Evolutionary conservation across 1,140 invertebrate species (phyloP), one percentile per base, ranked within the genome.

Genomic region (Scaptomyza pallida): DNA sequence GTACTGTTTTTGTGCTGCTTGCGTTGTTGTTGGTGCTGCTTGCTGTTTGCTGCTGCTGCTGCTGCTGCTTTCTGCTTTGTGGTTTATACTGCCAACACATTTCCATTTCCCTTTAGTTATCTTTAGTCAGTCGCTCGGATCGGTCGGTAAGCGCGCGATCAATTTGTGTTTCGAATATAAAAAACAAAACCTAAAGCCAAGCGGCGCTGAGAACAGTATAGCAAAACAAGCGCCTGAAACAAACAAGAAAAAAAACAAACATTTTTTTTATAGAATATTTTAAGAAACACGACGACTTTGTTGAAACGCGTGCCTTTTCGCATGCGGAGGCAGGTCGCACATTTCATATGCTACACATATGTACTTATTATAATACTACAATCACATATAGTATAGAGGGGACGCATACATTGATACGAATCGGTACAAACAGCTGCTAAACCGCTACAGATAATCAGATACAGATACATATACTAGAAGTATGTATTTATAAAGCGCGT

Each of bases 71-170:
- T 80, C 57, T 86, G 77, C 81, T 65, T 78, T 73, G 81, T 72
- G 82, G 81, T 88, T 88, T 86, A 81, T 88, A 88, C 81, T 86
- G 74, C 73, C 70, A 88, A 77, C 77, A 81, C 80, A 86, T 86
- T 85, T 72, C 61, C 77, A 85, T 85, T 85, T 85, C 81, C 72
- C 81, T 72, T 85, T 69, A 85, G 81, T 85, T 81, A 81, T 81
- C 77, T 77, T 85, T 75, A 85, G 81, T 68, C 81, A 75, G 77
- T 74, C 77, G 81, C 54, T 72, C 75, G 75, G 75, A 82, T 86
- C 77, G 77, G 79, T 68, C 64, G 78, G 37, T 77, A 60, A 61
- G 50, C 47, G 57, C 78, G 62, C 68, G 80, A 76, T 76, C 80
- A 71, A 60, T 33, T 69, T 57, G 54, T 57, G 54, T 37, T 37